Evolutionary conservation across 2,113 vertebrate genomes (phyloP).

Genomic region (Chionodraco myersi): DNA sequence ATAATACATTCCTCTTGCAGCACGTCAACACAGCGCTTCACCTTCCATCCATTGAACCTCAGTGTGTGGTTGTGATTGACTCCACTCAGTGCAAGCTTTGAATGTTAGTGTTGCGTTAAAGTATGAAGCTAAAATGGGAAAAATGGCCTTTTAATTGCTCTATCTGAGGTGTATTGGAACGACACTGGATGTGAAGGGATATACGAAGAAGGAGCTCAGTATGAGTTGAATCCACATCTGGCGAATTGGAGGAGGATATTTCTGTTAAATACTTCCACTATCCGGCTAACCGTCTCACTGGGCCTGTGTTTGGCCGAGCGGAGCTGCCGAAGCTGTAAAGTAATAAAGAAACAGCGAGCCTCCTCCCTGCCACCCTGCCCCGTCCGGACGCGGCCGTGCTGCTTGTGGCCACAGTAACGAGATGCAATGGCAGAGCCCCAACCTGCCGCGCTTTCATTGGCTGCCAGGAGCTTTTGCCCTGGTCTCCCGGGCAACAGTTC

Average conservation of each 20-base stretch:
- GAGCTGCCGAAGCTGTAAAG: conserved; percentile 14
- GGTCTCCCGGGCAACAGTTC: conserved; percentile 78
- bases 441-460: conserved; percentile 71
- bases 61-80: conserved; percentile 7
- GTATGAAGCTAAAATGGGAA: not conserved
- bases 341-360: conserved; percentile 24
- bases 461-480: conserved; percentile 69
- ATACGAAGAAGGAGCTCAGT: not conserved
- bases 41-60: conserved; percentile 42
- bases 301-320: conserved; percentile 22
- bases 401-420: conserved; percentile 73
- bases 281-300: conserved; percentile 8
- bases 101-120: not conserved
- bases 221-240: not conserved
- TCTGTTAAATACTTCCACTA: conserved; percentile 22
- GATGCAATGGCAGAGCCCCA: conserved; percentile 64
- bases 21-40: conserved; percentile 49
- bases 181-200: not conserved
- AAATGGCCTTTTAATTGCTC: not conserved
- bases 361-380: conserved; percentile 26
- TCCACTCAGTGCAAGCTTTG: not conserved
- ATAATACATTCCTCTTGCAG: conserved; percentile 70
- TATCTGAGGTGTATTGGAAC: not conserved
- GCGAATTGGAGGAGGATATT: not conserved
- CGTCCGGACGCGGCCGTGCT: conserved; percentile 27